Base-by-base conservation (phyloP, 2,888 invertebrate genomes). In the Escarpia spicata region DNA sequence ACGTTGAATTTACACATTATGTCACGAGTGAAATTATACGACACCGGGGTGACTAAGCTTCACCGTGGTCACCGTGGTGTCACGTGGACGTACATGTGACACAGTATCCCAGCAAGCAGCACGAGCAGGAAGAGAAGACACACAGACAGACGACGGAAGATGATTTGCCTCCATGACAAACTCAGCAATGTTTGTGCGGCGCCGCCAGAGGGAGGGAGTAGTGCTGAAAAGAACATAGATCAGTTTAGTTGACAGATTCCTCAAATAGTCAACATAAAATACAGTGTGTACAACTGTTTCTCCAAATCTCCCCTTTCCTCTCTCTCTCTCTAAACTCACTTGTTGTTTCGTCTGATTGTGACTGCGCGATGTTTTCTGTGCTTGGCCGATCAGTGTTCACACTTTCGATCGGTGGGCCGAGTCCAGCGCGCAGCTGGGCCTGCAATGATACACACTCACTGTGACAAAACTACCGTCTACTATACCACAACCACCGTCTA, bases 111-210 rank as follows among this genome's bases (percentile, higher is more conserved):
- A 0, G 75, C 75, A 3, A 75, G 26, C 19, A 75, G 26, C 75
- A 75, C 75, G 75, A 75, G 75, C 75, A 75, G 19, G n/a, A 75
- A 75, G 75, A 75, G 75, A 19, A 75, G 75, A 75, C 75, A 75
- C 75, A 75, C 75, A 75, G 75, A 75, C 75, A 75, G 75, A 75
- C 75, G 75, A 75, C 75, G 75, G 19, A 75, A 6, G 75, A 75
- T 75, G 75, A 75, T 26, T n/a, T 75, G 75, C 19, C 75, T n/a
- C 75, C 75, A 75, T 26, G n/a, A n/a, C 75, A 75, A 19, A 75
- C 4, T 75, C 6, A 26, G 75, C 75, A 26, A 75, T 75, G n/a
- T 2, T 75, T 15, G 6, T 26, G 75, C n/a, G 75, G 75, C 26
- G 26, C 26, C 75, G 6, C 6, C 75, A 75, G 75, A 6, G 26